Conservation (phyloP, 2,888 invertebrate species). For the Bugula neritina region DNA sequence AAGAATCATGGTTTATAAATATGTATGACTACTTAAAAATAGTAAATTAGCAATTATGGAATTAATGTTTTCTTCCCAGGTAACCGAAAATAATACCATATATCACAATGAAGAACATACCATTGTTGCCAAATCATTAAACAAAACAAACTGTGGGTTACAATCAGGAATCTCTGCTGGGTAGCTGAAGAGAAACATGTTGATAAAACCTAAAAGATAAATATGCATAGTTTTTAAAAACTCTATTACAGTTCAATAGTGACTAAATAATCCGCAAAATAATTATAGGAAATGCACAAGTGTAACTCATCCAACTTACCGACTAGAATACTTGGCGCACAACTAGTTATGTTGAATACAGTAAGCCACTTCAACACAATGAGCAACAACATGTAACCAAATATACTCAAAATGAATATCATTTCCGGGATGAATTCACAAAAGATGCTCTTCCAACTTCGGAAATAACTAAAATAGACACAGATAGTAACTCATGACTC, state of each 20-base stretch:
- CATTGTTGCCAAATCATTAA: not conserved
- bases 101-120: too few relatives aligned
- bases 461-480: slow-evolving; percentile 53
- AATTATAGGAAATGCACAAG: too few relatives aligned
- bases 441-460: slow-evolving; percentile 70
- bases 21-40: too few relatives aligned
- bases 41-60: too few relatives aligned
- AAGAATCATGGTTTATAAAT: too few relatives aligned
- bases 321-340: slow-evolving; percentile 91
- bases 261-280: too few relatives aligned
- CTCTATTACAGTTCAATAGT: too few relatives aligned
- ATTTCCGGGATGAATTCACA: slow-evolving; percentile 94
- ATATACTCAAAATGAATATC: slow-evolving; percentile 79
- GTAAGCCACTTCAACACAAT: slow-evolving; percentile 93
- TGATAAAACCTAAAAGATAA: slow-evolving; percentile 69
- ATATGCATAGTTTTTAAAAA: not conserved
- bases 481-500: not conserved
- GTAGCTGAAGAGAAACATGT: slow-evolving; percentile 70
- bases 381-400: slow-evolving; percentile 88
- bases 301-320: too few relatives aligned
- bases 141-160: not conserved
- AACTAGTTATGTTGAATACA: slow-evolving; percentile 55
- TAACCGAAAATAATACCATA: too few relatives aligned
- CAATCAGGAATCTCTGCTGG: not conserved
- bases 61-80: too few relatives aligned